Evolutionary conservation across 1,140 invertebrate species (phyloP).

Genomic region (Ganaspis sp.): DNA sequence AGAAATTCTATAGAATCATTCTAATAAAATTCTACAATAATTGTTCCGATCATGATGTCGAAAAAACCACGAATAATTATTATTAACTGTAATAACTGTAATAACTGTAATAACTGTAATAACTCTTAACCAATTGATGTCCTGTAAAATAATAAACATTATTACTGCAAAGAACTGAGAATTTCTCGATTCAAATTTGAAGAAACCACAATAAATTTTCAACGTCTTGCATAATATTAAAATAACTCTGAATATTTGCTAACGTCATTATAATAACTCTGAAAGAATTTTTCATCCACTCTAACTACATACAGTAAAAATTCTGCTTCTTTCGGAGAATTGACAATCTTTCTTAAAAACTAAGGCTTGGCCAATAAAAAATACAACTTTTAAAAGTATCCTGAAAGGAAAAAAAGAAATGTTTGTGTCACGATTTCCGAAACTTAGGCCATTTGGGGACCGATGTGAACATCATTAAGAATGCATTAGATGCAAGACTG

Average conservation of each 20-base stretch:
- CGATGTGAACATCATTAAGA: constrained; percentile 11
- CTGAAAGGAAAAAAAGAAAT: not conserved
- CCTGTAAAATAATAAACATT: no score
- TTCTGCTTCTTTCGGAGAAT: not conserved
- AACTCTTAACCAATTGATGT: no score
- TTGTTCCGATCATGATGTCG: no score
- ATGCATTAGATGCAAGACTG: constrained; percentile 9
- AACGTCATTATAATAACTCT: not conserved
- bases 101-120: no score
- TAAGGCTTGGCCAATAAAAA: not conserved
- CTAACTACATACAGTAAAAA: not conserved
- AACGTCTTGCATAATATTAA: not conserved
- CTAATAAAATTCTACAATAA: no score
- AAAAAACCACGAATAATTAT: no score
- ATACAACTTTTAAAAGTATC: not conserved
- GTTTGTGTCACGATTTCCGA: not conserved
- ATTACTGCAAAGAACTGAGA: no score
- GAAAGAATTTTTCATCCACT: not conserved
- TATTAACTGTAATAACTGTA: no score
- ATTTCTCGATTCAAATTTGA: constrained; percentile 40
- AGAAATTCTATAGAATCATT: no score
- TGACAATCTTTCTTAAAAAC: constrained; percentile 7
- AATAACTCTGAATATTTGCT: not conserved
- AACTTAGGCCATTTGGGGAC: not conserved
- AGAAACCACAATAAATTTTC: constrained; percentile 8